Percentiles rank a stretch among this genome's conserved stretches.
Evolutionary conservation across 1,140 invertebrate species (phyloP).

Genomic region (Drosophila ohnishii): DNA sequence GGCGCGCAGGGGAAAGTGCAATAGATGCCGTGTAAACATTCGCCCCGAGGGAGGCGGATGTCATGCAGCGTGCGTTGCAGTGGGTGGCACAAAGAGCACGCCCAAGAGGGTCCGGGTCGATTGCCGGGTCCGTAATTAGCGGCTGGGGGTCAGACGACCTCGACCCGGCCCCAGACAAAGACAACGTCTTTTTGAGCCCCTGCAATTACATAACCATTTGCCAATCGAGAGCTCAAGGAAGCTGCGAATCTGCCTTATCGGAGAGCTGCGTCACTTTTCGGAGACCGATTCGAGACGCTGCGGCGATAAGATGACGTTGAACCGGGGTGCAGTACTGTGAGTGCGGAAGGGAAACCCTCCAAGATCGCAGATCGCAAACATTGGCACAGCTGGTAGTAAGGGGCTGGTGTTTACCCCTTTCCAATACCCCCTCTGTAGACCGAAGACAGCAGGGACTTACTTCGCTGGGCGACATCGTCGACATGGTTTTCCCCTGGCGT

Average conservation of each 20-base stretch:
- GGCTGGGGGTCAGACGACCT: conserved; percentile 22
- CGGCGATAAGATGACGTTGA: conserved; percentile 66
- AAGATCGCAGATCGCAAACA: conserved; percentile 46
- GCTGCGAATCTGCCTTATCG: conserved; percentile 15
- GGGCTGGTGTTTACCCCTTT: not conserved
- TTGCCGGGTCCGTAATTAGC: conserved; percentile 40
- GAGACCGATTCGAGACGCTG: not conserved
- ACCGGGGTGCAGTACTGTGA: conserved; percentile 8
- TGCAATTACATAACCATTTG: conserved; percentile 32
- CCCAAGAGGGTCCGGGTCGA: conserved; percentile 40
- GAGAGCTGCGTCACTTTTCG: conserved; percentile 9
- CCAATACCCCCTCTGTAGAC: not conserved
- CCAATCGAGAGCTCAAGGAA: conserved; percentile 12
- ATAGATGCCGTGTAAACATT: conserved; percentile 46
- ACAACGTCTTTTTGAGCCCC: not conserved
- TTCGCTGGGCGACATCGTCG: conserved; percentile 74
- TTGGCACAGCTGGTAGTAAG: conserved; percentile 60
- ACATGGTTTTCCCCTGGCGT: conserved; percentile 43
- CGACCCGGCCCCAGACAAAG: conserved; percentile 14
- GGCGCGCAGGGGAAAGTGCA: conserved; percentile 19
- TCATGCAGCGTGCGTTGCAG: conserved; percentile 3
- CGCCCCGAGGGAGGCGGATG: conserved; percentile 9
- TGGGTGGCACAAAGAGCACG: conserved; percentile 55
- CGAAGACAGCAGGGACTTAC: conserved; percentile 39
- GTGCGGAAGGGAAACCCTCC: conserved; percentile 12